Evolutionary conservation across 1,140 invertebrate species (phyloP).

Genomic region (Solenopsis fugax): DNA sequence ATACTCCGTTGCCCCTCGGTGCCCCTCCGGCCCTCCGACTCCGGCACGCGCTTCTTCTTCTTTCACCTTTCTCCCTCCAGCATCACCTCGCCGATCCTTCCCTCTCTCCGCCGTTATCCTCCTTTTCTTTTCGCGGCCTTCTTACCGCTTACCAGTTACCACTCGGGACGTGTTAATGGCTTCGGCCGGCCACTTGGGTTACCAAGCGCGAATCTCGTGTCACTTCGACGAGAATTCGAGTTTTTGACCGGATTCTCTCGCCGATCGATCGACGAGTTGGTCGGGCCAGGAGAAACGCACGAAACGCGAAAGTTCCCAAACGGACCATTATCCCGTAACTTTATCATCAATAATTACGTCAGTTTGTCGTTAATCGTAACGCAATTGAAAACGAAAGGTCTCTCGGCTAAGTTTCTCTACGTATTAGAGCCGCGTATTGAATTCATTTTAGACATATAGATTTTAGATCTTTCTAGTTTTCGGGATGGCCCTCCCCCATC

Average conservation of each 20-base stretch:
- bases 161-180: constrained; percentile 56
- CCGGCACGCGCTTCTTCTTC: constrained; percentile 63
- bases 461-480: too few species aligned
- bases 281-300: neutral
- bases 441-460: neutral
- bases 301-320: neutral
- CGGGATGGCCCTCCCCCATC: too few species aligned
- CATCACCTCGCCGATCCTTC: constrained; percentile 5
- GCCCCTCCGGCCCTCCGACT: neutral
- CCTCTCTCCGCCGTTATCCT: neutral
- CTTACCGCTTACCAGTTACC: constrained; percentile 52
- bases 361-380: neutral
- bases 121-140: constrained; percentile 17
- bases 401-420: neutral
- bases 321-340: neutral
- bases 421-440: neutral
- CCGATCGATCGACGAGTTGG: constrained; percentile 4
- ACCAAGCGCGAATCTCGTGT: constrained; percentile 49
- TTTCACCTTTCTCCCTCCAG: neutral
- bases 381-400: neutral
- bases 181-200: constrained; percentile 40
- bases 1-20: neutral
- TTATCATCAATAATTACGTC: neutral
- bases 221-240: neutral
- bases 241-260: constrained; percentile 13